These are phyloP conservation scores for Petaurus breviceps DNA, from an alignment of 2,113 vertebrate species.

Conservation along the genomic window DNA sequence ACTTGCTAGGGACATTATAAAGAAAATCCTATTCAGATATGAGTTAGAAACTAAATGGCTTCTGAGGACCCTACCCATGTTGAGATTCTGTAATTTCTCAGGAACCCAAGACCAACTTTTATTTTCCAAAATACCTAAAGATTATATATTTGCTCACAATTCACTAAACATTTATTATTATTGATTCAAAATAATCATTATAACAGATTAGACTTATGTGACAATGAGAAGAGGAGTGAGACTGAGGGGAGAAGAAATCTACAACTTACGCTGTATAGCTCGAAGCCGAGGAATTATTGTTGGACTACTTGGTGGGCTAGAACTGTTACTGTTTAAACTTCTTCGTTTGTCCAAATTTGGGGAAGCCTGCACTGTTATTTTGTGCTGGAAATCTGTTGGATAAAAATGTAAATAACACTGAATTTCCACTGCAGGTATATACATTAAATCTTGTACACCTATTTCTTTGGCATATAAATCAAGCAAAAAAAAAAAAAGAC, in stretches of 20 bases:
- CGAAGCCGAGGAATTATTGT: constrained; percentile 94
- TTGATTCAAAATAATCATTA: neutral
- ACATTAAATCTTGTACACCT: neutral
- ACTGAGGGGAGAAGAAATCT: neutral
- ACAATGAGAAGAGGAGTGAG: neutral
- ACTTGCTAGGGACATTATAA: neutral
- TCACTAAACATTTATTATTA: neutral
- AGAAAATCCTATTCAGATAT: neutral
- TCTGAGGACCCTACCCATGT: neutral
- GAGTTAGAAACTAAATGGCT: neutral
- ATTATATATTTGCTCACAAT: neutral
- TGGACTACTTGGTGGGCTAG: constrained; percentile 94
- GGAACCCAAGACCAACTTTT: neutral
- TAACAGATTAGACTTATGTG: neutral
- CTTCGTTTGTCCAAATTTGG: constrained; percentile 94
- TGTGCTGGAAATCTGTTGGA: constrained; percentile 95
- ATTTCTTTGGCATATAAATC: rapidly evolving
- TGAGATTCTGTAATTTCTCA: neutral
- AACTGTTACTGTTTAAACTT: constrained; percentile 92
- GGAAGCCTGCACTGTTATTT: constrained; percentile 97
- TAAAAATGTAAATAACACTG: neutral
- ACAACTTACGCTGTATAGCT: constrained; percentile 94
- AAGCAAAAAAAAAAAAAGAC: neutral
- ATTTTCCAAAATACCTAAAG: neutral
- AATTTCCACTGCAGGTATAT: neutral